phyloP scores from a whole-genome alignment of 2,113 vertebrate genomes.

The Glareola pratincola region DNA sequence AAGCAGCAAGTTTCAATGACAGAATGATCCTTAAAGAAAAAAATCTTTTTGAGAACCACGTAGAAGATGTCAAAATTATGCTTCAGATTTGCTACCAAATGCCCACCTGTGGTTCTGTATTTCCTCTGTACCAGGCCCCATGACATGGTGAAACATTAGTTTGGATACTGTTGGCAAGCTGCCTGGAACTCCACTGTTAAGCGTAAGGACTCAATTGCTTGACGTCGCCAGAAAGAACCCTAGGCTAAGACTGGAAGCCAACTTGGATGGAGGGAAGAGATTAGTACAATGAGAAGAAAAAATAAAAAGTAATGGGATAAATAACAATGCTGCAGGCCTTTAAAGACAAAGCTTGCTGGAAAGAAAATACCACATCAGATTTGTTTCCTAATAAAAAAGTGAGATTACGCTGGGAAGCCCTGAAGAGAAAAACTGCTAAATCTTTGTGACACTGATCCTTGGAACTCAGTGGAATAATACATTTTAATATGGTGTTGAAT shows the following conservation, averaged over 20 bases:
- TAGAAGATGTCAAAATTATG: neutral
- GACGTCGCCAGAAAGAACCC: neutral
- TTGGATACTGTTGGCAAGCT: neutral
- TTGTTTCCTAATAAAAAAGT: conserved; percentile 10
- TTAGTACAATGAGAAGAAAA: neutral
- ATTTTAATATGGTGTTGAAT: conserved; percentile 23
- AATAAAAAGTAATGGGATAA: neutral
- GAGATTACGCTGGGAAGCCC: neutral
- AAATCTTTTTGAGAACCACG: neutral
- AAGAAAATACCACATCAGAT: conserved; percentile 26
- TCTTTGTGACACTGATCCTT: neutral
- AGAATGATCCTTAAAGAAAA: neutral
- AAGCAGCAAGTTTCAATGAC: neutral
- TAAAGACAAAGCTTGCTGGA: conserved; percentile 2
- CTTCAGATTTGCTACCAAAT: neutral
- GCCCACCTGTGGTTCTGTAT: neutral
- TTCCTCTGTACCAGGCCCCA: neutral
- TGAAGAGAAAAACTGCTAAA: conserved; percentile 35
- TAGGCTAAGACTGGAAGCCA: neutral
- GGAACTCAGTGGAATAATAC: conserved; percentile 22
- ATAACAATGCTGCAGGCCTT: neutral
- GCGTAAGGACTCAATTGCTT: neutral
- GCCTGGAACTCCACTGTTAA: neutral
- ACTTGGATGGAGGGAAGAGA: neutral
- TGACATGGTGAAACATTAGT: neutral